A percentile compares a stretch with the other conserved stretches of the same genome.
Evolutionary conservation across 2,888 invertebrate genomes (phyloP).

Genomic region (Meliscaeva auricollis): DNA sequence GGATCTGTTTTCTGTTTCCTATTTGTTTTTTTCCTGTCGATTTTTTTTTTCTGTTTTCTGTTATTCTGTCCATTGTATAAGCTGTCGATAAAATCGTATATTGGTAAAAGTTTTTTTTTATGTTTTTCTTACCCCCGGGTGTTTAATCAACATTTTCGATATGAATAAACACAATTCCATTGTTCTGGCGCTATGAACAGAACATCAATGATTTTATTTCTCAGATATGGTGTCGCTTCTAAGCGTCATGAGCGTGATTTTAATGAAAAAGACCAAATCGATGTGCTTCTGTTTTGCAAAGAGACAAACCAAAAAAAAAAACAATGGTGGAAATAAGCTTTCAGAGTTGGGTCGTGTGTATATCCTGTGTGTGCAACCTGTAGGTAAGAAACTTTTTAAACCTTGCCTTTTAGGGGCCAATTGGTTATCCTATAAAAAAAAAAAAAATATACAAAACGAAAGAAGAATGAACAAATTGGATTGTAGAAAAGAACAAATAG

Average conservation of each 20-base stretch:
- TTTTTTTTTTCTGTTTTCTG: slow-evolving; percentile 9
- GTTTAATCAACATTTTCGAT: slow-evolving; percentile 69
- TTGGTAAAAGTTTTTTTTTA: slow-evolving; percentile 42
- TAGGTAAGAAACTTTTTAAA: not conserved
- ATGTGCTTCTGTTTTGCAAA: not conserved
- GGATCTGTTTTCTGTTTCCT: slow-evolving; percentile 24
- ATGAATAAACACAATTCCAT: slow-evolving; percentile 55
- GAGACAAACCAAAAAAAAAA: not conserved
- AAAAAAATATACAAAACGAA: not conserved
- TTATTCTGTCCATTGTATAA: slow-evolving; percentile 32
- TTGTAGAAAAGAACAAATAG: not conserved
- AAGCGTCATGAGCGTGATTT: slow-evolving; percentile 4
- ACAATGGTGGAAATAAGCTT: too few species aligned
- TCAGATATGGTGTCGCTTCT: slow-evolving; percentile 21
- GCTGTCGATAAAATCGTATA: slow-evolving; percentile 39
- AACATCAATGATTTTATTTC: slow-evolving; percentile 44
- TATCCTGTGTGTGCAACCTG: too few species aligned
- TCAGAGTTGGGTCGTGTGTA: too few species aligned
- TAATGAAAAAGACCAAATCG: slow-evolving; percentile 25
- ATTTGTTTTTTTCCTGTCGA: not conserved
- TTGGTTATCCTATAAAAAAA: not conserved
- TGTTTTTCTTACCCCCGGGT: slow-evolving; percentile 43
- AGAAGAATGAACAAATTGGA: not conserved
- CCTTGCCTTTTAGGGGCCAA: slow-evolving; percentile 15
- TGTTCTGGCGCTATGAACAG: slow-evolving; percentile 24